Conservation (phyloP, 2,888 invertebrate species). For the Apocheima hispidaria region DNA sequence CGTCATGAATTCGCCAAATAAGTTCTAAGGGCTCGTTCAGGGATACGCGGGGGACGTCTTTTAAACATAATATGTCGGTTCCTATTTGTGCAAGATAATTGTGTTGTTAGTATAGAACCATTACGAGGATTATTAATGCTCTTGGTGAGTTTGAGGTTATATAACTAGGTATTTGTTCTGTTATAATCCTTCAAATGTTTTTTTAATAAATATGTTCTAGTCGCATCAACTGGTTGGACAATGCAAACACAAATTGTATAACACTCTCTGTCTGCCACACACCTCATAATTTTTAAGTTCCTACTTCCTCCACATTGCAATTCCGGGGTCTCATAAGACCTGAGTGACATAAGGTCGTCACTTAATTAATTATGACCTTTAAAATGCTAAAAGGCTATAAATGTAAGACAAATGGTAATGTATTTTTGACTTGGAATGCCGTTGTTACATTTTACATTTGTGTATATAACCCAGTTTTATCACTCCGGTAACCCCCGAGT, state of each 20-base stretch:
- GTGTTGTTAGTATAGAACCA: constrained; percentile 10
- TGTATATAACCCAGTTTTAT: constrained; percentile 24
- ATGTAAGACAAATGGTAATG: constrained; percentile 29
- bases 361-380: constrained; percentile 40
- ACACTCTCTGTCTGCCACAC: constrained; percentile 26
- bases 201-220: too few relatives aligned
- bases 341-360: constrained; percentile 40
- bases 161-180: not conserved
- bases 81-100: not conserved
- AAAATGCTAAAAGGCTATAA: constrained; percentile 35
- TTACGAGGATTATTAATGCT: constrained; percentile 17
- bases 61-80: not conserved
- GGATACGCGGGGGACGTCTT: too few relatives aligned
- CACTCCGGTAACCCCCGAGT: constrained; percentile 16
- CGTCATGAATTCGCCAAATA: not conserved
- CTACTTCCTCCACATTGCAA: constrained; percentile 39
- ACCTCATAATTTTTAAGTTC: constrained; percentile 36
- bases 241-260: constrained; percentile 13
- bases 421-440: constrained; percentile 31
- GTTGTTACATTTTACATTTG: too few relatives aligned
- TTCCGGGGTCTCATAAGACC: constrained; percentile 40
- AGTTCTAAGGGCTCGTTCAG: not conserved
- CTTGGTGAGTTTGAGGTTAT: constrained; percentile 4
- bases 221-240: constrained; percentile 1
- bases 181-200: too few relatives aligned